Conservation (phyloP, 1,140 invertebrate species). For the Phymorhynchus buccinoides region DNA sequence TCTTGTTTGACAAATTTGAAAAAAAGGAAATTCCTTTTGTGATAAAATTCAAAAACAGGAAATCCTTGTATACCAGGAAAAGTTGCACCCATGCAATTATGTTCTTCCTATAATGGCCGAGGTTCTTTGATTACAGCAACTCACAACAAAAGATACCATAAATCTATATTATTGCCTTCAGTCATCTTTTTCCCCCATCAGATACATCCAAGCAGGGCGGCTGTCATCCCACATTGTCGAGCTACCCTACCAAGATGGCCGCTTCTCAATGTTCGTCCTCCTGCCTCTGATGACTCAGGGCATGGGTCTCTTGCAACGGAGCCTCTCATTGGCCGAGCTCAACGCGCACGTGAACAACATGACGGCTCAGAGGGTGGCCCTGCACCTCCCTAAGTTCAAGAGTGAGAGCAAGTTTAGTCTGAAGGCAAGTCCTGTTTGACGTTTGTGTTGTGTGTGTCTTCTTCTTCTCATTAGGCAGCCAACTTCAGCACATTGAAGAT, state of each 20-base stretch:
- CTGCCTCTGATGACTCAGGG: constrained; percentile 76
- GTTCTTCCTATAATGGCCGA: too few relatives aligned
- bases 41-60: too few relatives aligned
- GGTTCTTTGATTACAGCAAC: too few relatives aligned
- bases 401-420: constrained; percentile 70
- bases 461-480: too few relatives aligned
- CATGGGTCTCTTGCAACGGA: constrained; percentile 73
- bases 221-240: constrained; percentile 82
- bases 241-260: constrained; percentile 81
- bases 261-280: constrained; percentile 81
- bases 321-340: constrained; percentile 72
- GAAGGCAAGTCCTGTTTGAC: constrained; percentile 24
- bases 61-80: too few relatives aligned
- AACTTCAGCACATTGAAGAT: too few relatives aligned
- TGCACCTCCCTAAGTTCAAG: constrained; percentile 80
- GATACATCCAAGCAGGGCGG: constrained; percentile 68
- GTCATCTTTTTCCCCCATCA: background rate
- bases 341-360: constrained; percentile 15
- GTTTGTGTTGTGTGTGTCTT: too few relatives aligned
- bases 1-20: too few relatives aligned
- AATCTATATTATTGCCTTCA: background rate
- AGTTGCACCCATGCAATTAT: too few relatives aligned
- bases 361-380: constrained; percentile 43
- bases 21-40: too few relatives aligned
- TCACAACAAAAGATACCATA: background rate